Conservation (phyloP, 2,888 invertebrate species). For the Taenaris catops region DNA sequence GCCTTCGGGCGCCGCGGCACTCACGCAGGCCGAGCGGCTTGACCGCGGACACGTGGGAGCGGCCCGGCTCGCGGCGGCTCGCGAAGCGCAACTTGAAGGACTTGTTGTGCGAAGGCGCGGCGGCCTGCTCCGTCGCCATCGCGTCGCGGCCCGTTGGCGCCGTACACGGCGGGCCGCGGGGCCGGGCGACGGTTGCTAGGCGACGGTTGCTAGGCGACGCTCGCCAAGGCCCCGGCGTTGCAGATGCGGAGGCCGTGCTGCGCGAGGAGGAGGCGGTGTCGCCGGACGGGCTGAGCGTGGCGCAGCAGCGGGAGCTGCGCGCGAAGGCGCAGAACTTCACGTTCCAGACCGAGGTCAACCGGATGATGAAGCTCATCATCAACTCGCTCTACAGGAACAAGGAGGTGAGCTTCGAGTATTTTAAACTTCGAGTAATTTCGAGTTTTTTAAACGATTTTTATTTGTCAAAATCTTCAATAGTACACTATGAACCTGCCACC, state of each 20-base stretch:
- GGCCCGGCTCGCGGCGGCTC: conserved; percentile 55
- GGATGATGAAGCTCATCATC: conserved; percentile 99
- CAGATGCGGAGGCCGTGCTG: conserved; percentile 93
- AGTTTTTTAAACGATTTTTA: no score
- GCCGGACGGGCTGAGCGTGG: conserved; percentile 95
- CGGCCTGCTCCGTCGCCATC: conserved; percentile 11
- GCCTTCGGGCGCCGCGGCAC: conserved; percentile 36
- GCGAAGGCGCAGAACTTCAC: conserved; percentile 93
- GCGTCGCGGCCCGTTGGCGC: conserved; percentile 3
- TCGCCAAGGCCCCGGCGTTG: neutral
- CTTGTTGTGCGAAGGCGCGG: conserved; percentile 4
- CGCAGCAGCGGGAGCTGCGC: conserved; percentile 94
- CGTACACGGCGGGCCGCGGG: conserved; percentile 3
- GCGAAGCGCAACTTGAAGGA: conserved; percentile 66
- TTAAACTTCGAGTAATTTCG: no score
- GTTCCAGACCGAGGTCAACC: conserved; percentile 99
- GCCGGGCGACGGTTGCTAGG: no score
- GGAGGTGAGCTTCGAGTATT: conserved; percentile 83
- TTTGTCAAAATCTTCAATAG: no score
- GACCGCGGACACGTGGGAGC: conserved; percentile 55
- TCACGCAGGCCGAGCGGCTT: conserved; percentile 55
- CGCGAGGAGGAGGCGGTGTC: conserved; percentile 98
- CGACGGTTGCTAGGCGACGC: neutral
- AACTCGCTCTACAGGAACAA: conserved; percentile 99
- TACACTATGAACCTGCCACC: no score